Evolutionary conservation across 1,140 invertebrate species (phyloP), one percentile per base, ranked within the genome.

Genomic region (Odontomachus brunneus): DNA sequence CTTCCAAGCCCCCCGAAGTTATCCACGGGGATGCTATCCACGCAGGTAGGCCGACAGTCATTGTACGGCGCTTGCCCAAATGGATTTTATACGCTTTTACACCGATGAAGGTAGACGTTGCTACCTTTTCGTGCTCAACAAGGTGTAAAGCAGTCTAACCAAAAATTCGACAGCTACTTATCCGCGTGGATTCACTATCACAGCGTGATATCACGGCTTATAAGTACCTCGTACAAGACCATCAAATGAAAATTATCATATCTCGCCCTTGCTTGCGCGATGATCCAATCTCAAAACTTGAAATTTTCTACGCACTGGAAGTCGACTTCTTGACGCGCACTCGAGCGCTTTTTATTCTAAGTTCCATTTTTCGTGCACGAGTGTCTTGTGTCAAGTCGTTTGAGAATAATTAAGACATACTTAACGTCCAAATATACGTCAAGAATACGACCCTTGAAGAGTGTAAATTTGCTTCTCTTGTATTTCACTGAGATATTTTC

Each of bases 41-140:
- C 5, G 29, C 85, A 89, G 86, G 84, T 84, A 89, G 65, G 55
- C 5, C 3, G 24, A 53, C 15, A 22, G 33, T 44, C 33, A 80
- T 83, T 83, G 48, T 69, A 33, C 15, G 15, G 49, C 63, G 62
- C 80, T 29, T 29, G 51, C 2, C 44, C 73, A 66, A 83, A 80
- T 63, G 55, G 72, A 69, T 82, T 67, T 74, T 75, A 48, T 12
- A 33, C 19, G 38, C 7, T 53, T 62, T 22, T 49, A 17, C 17
- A 33, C 22, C 49, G 24, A 1, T 22, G 5, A 44, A 15, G 26
- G 26, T 49, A 62, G 5, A 1, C 44, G 11, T 19, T 72, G 17
- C 17, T 65, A 44, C 38, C 38, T 49, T 51, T 66, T 84, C 12
- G 12, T 75, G 26, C 17, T 55, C 55, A 55, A 78, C 57, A 24